phyloP scores from a whole-genome alignment of 53 echinoderm and acorn worm genomes.

The Holothuria scabra region DNA sequence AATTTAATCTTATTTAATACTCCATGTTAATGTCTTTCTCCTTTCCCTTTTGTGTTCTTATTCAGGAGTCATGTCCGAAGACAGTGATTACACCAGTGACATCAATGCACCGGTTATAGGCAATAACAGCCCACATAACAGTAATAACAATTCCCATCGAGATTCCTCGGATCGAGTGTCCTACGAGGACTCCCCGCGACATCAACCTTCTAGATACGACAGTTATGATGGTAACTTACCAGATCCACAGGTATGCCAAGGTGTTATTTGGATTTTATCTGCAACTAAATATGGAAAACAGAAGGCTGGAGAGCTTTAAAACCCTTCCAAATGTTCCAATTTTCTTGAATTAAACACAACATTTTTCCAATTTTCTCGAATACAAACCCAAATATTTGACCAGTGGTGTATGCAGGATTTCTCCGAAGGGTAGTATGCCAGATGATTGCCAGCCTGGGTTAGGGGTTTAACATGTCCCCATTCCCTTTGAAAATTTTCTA shows the following conservation, averaged over 20 bases:
- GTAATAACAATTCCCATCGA: constrained; percentile 53
- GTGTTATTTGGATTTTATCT: neutral
- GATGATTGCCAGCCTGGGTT: too few relatives aligned
- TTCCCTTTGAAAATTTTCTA: too few relatives aligned
- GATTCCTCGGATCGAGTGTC: constrained; percentile 42
- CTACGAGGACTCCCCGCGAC: constrained; percentile 38
- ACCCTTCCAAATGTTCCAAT: too few relatives aligned
- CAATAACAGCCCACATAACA: constrained; percentile 77
- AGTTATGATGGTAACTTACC: constrained; percentile 32
- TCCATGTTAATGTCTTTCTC: neutral
- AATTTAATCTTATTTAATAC: neutral
- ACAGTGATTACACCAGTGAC: constrained; percentile 99
- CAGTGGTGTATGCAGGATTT: too few relatives aligned
- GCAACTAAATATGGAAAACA: too few relatives aligned
- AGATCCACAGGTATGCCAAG: neutral
- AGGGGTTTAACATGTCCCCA: too few relatives aligned
- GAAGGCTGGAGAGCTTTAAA: too few relatives aligned
- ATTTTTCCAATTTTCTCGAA: too few relatives aligned
- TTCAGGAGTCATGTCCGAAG: constrained; percentile 88
- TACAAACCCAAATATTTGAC: too few relatives aligned
- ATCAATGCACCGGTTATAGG: constrained; percentile 85
- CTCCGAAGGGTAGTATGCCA: too few relatives aligned
- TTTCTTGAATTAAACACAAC: too few relatives aligned
- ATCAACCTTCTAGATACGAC: constrained; percentile 39
- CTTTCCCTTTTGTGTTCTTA: neutral